phyloP scores from a whole-genome alignment of 2,113 vertebrate species.

The Cyanoramphus novaezelandiae region DNA sequence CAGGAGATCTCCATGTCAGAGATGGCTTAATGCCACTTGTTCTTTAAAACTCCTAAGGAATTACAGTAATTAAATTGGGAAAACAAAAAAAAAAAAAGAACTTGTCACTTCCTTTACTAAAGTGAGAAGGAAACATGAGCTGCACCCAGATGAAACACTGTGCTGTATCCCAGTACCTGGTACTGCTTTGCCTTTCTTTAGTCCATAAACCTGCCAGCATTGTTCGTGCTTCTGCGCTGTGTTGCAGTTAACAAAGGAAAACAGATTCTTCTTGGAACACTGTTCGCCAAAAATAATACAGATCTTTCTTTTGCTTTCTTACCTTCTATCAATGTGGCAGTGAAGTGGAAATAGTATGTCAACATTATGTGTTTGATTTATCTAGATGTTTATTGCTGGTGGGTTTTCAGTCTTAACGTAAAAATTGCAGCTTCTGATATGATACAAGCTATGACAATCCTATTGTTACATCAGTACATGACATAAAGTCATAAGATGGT shows the following conservation, averaged over 20 bases:
- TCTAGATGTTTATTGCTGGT: not conserved
- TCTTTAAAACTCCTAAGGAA: not conserved
- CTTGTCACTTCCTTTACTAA: not conserved
- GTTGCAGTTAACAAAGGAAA: not conserved
- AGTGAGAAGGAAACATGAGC: not conserved
- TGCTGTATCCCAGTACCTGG: not conserved
- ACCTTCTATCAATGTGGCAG: not conserved
- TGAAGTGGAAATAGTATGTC: not conserved
- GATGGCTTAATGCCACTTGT: not conserved
- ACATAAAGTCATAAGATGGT: not conserved
- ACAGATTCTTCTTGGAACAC: not conserved
- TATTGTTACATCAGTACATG: not conserved
- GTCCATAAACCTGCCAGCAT: not conserved
- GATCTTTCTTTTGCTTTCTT: not conserved
- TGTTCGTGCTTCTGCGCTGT: rapidly evolving
- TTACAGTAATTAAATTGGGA: not conserved
- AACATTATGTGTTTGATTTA: not conserved
- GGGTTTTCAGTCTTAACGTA: not conserved
- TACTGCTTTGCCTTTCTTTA: not conserved
- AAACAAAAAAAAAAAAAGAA: too few relatives aligned
- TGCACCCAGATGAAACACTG: not conserved
- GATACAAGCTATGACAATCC: not conserved
- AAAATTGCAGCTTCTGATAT: not conserved
- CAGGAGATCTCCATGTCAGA: not conserved
- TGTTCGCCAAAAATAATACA: not conserved